phyloP scores from a whole-genome alignment of 2,797 vertebrate genomes.

The Sylvia borin region DNA sequence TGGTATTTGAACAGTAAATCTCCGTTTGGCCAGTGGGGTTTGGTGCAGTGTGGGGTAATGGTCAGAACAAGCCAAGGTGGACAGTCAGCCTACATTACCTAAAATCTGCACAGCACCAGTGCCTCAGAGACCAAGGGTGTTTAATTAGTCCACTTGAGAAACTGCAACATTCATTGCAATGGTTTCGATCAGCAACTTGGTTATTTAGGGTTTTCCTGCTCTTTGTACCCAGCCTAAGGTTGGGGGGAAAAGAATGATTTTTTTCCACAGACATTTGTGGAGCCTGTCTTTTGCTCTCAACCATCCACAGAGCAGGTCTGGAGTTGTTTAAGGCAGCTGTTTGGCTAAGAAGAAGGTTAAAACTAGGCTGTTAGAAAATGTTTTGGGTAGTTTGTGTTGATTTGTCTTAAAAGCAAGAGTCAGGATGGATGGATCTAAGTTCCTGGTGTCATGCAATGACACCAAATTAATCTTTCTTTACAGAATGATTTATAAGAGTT shows the following conservation, averaged over 20 bases:
- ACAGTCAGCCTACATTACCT: not conserved
- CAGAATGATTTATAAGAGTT: not conserved
- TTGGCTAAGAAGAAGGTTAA: not conserved
- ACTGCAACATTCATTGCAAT: not conserved
- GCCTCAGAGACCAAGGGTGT: not conserved
- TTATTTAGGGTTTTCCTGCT: not conserved
- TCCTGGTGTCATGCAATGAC: not conserved
- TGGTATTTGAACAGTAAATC: not conserved
- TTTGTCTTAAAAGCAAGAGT: not conserved
- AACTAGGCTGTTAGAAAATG: not conserved
- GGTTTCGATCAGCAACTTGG: not conserved
- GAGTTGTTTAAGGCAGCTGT: not conserved
- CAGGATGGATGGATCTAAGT: not conserved
- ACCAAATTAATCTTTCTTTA: not conserved
- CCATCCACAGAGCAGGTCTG: not conserved
- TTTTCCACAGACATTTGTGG: not conserved
- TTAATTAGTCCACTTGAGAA: not conserved
- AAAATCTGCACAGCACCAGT: not conserved
- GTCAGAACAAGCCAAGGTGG: not conserved
- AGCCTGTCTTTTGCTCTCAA: not conserved
- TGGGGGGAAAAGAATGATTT: rapidly evolving
- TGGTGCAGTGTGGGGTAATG: not conserved
- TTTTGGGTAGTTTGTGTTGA: rapidly evolving
- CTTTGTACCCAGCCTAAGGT: rapidly evolving
- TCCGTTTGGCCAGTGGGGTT: not conserved